Conservation (phyloP, 2,113 vertebrate genomes). For the Martes martes region DNA sequence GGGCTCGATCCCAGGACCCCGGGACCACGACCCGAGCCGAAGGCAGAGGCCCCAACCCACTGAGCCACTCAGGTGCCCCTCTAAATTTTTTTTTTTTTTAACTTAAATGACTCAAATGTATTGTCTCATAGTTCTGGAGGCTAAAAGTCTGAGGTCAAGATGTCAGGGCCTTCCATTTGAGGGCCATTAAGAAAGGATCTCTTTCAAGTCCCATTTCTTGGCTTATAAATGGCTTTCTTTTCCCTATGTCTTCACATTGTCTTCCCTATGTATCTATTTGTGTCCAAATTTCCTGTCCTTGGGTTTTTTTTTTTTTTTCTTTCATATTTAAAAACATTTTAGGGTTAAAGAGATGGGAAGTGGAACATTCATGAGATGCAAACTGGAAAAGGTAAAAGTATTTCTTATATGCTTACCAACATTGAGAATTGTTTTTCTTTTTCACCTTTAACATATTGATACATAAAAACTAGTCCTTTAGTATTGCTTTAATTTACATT, state of each 20-base stretch:
- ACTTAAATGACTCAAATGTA: background rate
- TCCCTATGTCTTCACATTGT: background rate
- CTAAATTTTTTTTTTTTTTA: background rate
- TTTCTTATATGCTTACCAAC: background rate
- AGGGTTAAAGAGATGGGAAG: conserved; percentile 9
- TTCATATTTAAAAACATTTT: background rate
- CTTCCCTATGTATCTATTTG: background rate
- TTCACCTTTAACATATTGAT: background rate
- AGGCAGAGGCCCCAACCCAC: no score
- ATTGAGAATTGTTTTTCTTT: background rate
- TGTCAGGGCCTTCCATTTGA: background rate
- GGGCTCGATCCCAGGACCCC: no score
- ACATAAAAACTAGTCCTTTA: background rate
- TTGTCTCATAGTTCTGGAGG: background rate
- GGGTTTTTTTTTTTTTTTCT: background rate
- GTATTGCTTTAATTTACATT: conserved; percentile 43
- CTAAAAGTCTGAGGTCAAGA: background rate
- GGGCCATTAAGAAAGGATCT: background rate
- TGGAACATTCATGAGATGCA: background rate
- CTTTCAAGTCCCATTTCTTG: background rate
- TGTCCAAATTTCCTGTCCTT: background rate
- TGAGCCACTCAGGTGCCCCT: no score
- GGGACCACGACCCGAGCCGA: no score
- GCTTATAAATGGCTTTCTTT: background rate
- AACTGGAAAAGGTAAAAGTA: background rate